These are phyloP conservation scores for Incurvaria masculella DNA, from an alignment of 2,888 invertebrate genomes.

Conservation along the genomic window DNA sequence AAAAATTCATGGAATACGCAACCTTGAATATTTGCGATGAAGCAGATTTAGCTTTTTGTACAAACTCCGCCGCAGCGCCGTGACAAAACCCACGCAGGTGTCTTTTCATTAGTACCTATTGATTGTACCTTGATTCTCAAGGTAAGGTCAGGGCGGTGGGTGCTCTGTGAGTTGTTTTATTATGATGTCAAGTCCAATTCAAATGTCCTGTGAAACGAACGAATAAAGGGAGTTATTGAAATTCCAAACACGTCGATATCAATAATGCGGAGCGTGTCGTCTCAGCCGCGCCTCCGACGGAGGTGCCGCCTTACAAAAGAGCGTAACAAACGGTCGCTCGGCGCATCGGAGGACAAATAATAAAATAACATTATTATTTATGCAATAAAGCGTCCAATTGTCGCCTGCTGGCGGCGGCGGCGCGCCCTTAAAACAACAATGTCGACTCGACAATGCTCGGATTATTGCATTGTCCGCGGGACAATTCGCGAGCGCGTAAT, in stretches of 20 bases:
- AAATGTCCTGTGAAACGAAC: background rate
- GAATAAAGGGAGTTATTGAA: background rate
- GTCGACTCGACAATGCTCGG: constrained; percentile 53
- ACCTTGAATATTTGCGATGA: too few species aligned
- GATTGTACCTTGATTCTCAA: too few species aligned
- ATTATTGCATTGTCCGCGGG: constrained; percentile 56
- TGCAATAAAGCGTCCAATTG: constrained; percentile 55
- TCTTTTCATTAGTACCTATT: too few species aligned
- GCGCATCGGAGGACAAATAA: constrained; percentile 28
- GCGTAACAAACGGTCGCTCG: constrained; percentile 29
- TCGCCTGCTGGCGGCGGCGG: constrained; percentile 30
- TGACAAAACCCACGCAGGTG: too few species aligned
- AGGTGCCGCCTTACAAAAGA: constrained; percentile 13
- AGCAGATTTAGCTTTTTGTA: too few species aligned
- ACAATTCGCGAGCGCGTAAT: constrained; percentile 38
- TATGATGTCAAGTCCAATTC: too few species aligned
- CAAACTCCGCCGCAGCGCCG: too few species aligned
- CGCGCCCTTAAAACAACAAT: constrained; percentile 58
- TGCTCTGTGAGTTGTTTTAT: too few species aligned
- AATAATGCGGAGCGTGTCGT: background rate
- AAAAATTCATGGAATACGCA: too few species aligned
- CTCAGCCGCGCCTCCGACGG: background rate
- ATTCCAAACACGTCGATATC: background rate
- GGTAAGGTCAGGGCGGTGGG: too few species aligned
- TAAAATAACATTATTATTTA: constrained; percentile 55